Conservation (phyloP, 1,140 invertebrate species). For the Bilobella aurantiaca region DNA sequence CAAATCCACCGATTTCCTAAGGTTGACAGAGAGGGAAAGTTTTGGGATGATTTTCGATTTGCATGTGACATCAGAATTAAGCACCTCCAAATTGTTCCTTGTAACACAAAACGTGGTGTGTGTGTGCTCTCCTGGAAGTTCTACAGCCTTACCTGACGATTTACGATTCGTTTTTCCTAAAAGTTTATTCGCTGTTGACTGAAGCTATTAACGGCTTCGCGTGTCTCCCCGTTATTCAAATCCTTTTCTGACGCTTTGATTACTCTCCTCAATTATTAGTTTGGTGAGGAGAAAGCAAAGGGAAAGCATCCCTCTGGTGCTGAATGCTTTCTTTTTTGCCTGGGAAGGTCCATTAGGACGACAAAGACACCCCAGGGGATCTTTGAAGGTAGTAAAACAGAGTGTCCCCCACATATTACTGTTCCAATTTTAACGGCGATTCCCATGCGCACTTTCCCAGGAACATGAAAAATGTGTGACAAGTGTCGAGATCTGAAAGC, state of each 20-base stretch:
- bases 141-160: not conserved
- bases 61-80: constrained; percentile 8
- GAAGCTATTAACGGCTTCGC: constrained; percentile 3
- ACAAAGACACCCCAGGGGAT: no score
- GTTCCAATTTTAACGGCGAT: no score
- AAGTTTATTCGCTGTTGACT: not conserved
- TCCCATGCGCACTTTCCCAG: no score
- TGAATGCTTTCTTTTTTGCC: no score
- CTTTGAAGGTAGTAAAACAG: no score
- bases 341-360: no score
- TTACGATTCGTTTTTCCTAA: not conserved
- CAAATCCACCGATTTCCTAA: not conserved
- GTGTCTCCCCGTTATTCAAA: constrained; percentile 13
- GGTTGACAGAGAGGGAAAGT: not conserved
- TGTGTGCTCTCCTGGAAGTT: no score
- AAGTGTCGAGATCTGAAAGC: no score
- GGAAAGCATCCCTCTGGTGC: no score
- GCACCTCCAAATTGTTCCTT: not conserved
- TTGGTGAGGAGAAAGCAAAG: not conserved
- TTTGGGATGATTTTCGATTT: not conserved
- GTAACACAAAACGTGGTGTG: not conserved
- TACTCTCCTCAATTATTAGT: constrained; percentile 1
- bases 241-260: constrained; percentile 13
- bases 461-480: no score
- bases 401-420: no score